Percentiles rank a stretch among this genome's conserved stretches.
Evolutionary conservation across 92 coral and sea anemone species (phyloP).

Genomic region (Porites evermanni): DNA sequence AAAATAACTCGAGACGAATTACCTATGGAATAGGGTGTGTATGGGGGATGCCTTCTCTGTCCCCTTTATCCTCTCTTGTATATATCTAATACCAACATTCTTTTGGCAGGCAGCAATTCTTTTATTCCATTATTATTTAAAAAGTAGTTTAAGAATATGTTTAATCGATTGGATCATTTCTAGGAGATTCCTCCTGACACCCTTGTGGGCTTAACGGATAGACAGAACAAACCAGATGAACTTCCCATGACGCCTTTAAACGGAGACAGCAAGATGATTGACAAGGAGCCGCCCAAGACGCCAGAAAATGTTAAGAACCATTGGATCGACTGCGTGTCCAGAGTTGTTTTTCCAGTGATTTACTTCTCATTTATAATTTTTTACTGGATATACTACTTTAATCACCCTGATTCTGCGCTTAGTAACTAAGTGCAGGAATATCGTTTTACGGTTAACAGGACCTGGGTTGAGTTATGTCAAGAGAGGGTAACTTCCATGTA

Average conservation of each 20-base stretch:
- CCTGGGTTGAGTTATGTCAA: neutral
- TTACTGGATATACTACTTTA: constrained; percentile 77
- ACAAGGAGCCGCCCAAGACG: constrained; percentile 2
- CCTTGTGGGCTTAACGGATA: constrained; percentile 78
- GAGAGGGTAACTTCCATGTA: no score
- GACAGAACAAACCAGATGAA: constrained; percentile 19
- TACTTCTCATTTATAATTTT: constrained; percentile 71
- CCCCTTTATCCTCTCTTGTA: no score
- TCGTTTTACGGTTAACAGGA: neutral
- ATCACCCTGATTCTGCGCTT: constrained; percentile 73
- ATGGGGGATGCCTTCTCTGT: no score
- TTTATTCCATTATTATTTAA: no score
- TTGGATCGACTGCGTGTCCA: constrained; percentile 83
- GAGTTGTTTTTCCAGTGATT: constrained; percentile 68
- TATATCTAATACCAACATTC: no score
- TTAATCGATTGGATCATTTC: neutral
- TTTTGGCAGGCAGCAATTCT: no score
- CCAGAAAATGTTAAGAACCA: constrained; percentile 36
- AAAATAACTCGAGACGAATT: no score
- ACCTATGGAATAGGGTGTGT: no score
- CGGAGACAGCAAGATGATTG: constrained; percentile 11
- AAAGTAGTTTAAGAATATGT: no score
- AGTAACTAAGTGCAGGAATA: neutral
- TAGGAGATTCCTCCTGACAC: constrained; percentile 80
- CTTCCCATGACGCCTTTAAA: constrained; percentile 26